Conservation (phyloP, 2,113 vertebrate genomes). For the Ceyx cyanopectus region DNA sequence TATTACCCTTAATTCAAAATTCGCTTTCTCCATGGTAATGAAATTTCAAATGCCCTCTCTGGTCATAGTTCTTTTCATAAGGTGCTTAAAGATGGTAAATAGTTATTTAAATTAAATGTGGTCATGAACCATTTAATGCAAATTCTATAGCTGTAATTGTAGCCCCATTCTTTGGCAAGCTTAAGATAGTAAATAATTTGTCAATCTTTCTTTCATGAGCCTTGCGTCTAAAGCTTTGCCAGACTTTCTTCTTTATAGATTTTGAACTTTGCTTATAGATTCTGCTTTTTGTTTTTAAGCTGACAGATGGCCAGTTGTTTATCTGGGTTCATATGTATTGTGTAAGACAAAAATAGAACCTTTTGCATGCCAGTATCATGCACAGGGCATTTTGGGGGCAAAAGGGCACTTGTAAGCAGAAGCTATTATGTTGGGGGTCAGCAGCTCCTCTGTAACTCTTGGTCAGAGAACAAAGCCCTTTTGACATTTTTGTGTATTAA, state of each 20-base stretch:
- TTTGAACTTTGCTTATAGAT: constrained; percentile 26
- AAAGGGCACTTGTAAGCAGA: not conserved
- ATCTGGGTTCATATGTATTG: not conserved
- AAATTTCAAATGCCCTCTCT: not conserved
- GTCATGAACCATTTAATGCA: not conserved
- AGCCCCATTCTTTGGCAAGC: not conserved
- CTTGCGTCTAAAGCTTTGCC: not conserved
- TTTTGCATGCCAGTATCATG: not conserved
- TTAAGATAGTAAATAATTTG: constrained; percentile 27
- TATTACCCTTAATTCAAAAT: not conserved
- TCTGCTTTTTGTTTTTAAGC: not conserved
- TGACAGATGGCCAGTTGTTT: constrained; percentile 49
- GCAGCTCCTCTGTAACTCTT: not conserved
- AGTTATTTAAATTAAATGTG: not conserved
- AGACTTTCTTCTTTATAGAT: constrained; percentile 19
- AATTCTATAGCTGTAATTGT: not conserved
- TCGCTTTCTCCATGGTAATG: not conserved
- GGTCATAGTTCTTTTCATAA: not conserved
- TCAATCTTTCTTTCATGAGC: constrained; percentile 2
- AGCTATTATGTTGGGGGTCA: not conserved
- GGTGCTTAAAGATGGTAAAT: not conserved
- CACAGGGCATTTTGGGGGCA: not conserved
- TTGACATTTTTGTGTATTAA: not conserved
- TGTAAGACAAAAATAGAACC: not conserved
- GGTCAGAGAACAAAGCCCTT: constrained; percentile 37